Base-by-base conservation (phyloP, 2,888 invertebrate species). In the Drosophila yooni region DNA sequence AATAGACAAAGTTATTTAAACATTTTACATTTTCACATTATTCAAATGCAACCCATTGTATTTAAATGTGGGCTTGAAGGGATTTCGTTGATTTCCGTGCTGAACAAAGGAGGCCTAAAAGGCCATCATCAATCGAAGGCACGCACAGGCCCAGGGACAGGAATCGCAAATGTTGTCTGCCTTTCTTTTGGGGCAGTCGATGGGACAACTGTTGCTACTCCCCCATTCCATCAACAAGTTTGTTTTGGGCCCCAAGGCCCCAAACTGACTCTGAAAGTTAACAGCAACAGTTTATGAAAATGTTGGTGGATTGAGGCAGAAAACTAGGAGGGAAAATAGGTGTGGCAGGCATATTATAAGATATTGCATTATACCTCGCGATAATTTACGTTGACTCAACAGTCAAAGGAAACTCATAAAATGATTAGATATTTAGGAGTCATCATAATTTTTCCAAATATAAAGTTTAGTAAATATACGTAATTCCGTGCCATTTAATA, bases 131-230 rank as follows among this genome's bases (percentile, higher is more conserved):
- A 82, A 83, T 74, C 61, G 60, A 72, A 56, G 62, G 40, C 76
- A 74, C 82, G 83, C 81, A 82, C 62, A 75, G 43, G 21, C 31
- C 11, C 27, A 27, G 15, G 27, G n/a, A 25, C 46, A 51, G 27
- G n/a, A 58, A 13, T 29, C 25, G 33, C 10, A 59, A 74, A 62
- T 46, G 18, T 50, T 48, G 18, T 48, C 36, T 29, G 31, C 33
- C 3, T 18, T 25, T 27, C 3, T 27, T 18, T 40, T 57, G 25
- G 46, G 36, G n/a, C 40, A n/a, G 54, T n/a, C 31, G 40, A 53
- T 59, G 58, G 60, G 67, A 58, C 70, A 86, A 82, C 87, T 88
- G 86, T 83, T 86, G 85, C 78, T 63, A 70, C 66, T 56, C 36
- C 48, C 13, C 27, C 15, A 48, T 60, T 57, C 57, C 8, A 27